Evolutionary conservation across 1,140 invertebrate species (phyloP).

Genomic region (Pygmarrhopalites habei): DNA sequence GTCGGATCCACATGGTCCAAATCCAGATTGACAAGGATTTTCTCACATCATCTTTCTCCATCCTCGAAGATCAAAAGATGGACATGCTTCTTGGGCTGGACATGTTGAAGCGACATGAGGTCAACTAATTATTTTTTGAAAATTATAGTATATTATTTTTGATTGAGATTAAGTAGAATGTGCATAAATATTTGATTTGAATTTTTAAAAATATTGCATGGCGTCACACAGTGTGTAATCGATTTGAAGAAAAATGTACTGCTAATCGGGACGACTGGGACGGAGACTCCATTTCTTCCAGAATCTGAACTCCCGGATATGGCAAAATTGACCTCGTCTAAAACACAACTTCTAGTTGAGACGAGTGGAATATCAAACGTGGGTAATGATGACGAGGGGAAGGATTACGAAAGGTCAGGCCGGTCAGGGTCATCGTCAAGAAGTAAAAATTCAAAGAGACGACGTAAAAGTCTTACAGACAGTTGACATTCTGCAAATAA

Average conservation of each 20-base stretch:
- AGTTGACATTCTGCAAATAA: no score
- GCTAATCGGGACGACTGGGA: background rate
- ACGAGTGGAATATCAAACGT: no score
- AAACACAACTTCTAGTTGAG: no score
- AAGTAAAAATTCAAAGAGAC: no score
- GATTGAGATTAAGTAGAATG: background rate
- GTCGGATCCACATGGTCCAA: constrained; percentile 92
- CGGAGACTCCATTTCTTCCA: background rate
- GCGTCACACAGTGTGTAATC: constrained; percentile 66
- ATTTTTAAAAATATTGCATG: no score
- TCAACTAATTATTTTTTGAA: constrained; percentile 41
- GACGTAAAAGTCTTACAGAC: no score
- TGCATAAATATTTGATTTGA: background rate
- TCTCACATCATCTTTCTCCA: constrained; percentile 91
- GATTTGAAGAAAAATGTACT: constrained; percentile 80
- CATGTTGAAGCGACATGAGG: constrained; percentile 93
- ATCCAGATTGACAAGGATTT: constrained; percentile 91
- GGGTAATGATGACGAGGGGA: no score
- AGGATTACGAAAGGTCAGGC: no score
- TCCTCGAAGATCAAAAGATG: constrained; percentile 96
- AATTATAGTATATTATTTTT: background rate
- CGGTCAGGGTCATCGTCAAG: no score
- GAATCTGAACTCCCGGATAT: background rate
- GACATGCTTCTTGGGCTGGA: constrained; percentile 96
- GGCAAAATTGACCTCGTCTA: constrained; percentile 40